phyloP scores from a whole-genome alignment of 53 echinoderm and acorn worm genomes.

The Pentamera pediparva region DNA sequence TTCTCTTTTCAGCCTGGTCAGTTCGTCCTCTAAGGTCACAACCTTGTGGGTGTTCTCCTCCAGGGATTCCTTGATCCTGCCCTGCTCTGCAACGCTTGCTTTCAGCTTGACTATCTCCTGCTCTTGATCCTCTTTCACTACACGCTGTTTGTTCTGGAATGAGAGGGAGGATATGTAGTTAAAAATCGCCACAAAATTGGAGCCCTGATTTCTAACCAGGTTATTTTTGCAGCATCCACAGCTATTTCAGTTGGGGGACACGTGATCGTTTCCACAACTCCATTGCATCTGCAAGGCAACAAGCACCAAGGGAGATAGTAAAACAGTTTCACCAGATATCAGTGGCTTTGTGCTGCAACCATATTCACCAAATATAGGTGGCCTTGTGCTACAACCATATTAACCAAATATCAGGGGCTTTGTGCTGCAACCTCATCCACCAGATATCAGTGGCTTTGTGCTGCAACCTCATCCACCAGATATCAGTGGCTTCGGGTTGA shows the following conservation, averaged over 20 bases:
- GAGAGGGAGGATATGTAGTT: not conserved
- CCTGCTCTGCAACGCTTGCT: conserved; percentile 51
- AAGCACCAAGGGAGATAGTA: not conserved
- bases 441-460: too few species aligned
- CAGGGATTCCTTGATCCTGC: conserved; percentile 54
- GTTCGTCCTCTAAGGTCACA: conserved; percentile 59
- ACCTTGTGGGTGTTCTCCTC: conserved; percentile 54
- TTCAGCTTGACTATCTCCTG: conserved; percentile 56
- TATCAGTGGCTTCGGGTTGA: too few species aligned
- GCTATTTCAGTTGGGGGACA: too few species aligned
- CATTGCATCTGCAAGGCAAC: too few species aligned
- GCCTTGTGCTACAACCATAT: too few species aligned
- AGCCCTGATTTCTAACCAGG: too few species aligned
- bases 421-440: too few species aligned
- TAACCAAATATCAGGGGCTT: too few species aligned
- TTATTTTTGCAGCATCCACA: too few species aligned
- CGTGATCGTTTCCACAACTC: too few species aligned
- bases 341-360: not conserved
- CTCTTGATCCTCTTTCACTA: conserved; percentile 48
- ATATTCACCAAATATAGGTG: too few species aligned
- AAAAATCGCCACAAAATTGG: not conserved
- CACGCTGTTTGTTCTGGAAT: conserved; percentile 67
- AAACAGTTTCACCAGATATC: not conserved
- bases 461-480: too few species aligned
- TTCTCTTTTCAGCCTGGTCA: conserved; percentile 65